A percentile compares a stretch with the other conserved stretches of the same genome.
phyloP scores from a whole-genome alignment of 1,140 invertebrate genomes.

The Sarcophaga peregrina region DNA sequence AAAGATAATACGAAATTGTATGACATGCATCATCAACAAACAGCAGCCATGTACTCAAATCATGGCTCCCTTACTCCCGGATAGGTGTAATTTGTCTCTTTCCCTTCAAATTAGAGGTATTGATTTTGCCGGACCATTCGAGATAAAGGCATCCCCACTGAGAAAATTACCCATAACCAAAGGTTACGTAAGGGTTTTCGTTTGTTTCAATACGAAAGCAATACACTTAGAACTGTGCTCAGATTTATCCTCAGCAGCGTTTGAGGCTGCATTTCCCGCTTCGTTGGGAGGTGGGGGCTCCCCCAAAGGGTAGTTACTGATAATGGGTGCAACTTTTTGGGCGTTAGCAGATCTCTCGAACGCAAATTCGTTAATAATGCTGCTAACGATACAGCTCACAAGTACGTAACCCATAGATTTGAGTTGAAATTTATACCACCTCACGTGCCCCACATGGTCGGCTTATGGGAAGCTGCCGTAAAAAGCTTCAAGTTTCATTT shows the following conservation, averaged over 20 bases:
- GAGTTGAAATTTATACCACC: constrained; percentile 41
- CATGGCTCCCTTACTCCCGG: neutral
- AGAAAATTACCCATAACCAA: neutral
- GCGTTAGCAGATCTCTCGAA: neutral
- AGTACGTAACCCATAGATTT: constrained; percentile 15
- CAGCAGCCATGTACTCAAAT: neutral
- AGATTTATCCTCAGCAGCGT: constrained; percentile 44
- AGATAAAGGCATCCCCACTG: constrained; percentile 12
- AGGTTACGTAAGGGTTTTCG: constrained; percentile 26
- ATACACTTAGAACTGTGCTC: constrained; percentile 31
- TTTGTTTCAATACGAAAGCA: constrained; percentile 35
- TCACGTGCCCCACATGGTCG: constrained; percentile 59
- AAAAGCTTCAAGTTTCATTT: constrained; percentile 56
- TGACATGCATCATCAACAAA: neutral
- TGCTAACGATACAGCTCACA: neutral
- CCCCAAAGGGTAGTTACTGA: constrained; percentile 18
- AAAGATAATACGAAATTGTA: neutral
- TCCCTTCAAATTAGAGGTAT: constrained; percentile 20
- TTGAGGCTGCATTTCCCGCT: constrained; percentile 40
- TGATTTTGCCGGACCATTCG: constrained; percentile 26
- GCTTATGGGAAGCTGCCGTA: constrained; percentile 58
- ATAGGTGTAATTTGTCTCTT: too few species aligned
- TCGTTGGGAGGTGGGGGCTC: constrained; percentile 26
- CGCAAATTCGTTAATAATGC: too few species aligned
- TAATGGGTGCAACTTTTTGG: neutral